Evolutionary conservation across 2,888 invertebrate species (phyloP), one percentile per base, ranked within the genome.

Genomic region (Aleiodes alternator): DNA sequence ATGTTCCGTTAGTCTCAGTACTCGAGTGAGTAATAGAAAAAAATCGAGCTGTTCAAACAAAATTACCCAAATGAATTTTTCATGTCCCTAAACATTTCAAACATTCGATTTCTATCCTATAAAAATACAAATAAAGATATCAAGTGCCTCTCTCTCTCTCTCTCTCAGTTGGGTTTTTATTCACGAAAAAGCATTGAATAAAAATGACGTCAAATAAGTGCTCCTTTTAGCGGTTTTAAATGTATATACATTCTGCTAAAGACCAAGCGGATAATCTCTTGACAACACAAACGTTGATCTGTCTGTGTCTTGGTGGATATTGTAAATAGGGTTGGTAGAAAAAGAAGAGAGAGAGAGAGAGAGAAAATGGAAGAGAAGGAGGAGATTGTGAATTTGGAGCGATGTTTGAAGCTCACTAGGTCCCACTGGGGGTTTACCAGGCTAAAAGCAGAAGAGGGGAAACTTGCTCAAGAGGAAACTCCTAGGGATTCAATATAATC

Each of bases 401-500:
- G 31, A 80, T 81, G 81, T 83, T 83, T 84, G 81, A 84, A 43
- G 79, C 80, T 78, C 77, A 76, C 72, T 78, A 79, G 81, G 81
- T 80, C 80, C 81, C 81, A 73, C 72, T 72, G 79, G 79, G 79
- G 78, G 73, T 70, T 79, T 76, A 43, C 43, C 66, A 79, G 79
- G 76, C 76, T 76, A 76, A 79, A 80, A 79, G 57, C 72, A 69
- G 74, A 64, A 61, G 53, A 66, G 53, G 74, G 79, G 53, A 23
- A 23, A 57, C 51, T 76, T 55, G 70, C 73, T 74, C 64, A 48
- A 77, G 66, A 72, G 73, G 70, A 76, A 76, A 76, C 70, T 73
- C 82, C 81, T 79, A 84, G 86, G 85, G 86, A 86, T 85, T 82
- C 85, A 85, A 86, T 85, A 86, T 86, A 86, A 87, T 85, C 86